Base-by-base conservation (phyloP, 2,797 vertebrate species). In the Bufotes viridis region DNA sequence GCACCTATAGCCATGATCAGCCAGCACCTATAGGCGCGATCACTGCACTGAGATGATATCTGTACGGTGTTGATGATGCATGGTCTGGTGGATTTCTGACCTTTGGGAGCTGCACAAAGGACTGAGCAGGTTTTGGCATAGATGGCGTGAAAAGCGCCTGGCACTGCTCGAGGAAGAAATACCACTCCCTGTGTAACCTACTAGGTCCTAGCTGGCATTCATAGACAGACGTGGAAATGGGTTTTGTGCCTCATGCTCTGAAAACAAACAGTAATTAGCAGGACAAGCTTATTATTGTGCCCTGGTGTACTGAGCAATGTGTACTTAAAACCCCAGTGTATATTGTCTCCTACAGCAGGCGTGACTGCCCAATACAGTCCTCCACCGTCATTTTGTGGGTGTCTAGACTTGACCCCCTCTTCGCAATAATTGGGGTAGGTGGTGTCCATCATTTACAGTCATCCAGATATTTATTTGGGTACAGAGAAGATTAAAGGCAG, bases 211-310 rank as follows among this genome's bases (percentile, higher is more conserved):
- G 10, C 51, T 42, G 51, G 20, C 57, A 61, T 24, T 88, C 63
- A 58, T 24, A 49, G 67, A 24, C 82, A 67, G 76, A 58, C 60
- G 5, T 18, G 60, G 22, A 55, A 75, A 72, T 60, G 70, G 87
- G 70, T 67, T 60, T 49, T 86, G 58, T 78, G 79, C 70, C 72
- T 85, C 69, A 42, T 49, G 78, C 70, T 60, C 26, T 34, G 55
- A 74, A 74, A 80, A 84, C 65, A 85, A 81, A 82, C 78, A 82
- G 83, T 82, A 57, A 89, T 86, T 86, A 85, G 78, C 22, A 20
- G 76, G 57, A 49, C 17, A 15, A 42, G 14, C 57, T 49, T 78
- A 85, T 58, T 78, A 85, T 81, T 81, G 76, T 82, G 51, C 42
- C 58, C 61, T 82, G 75, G 53, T 82, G 65, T 82, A 61, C 70